Conservation (phyloP, 2,888 invertebrate species). For the Eupithecia subumbrata region DNA sequence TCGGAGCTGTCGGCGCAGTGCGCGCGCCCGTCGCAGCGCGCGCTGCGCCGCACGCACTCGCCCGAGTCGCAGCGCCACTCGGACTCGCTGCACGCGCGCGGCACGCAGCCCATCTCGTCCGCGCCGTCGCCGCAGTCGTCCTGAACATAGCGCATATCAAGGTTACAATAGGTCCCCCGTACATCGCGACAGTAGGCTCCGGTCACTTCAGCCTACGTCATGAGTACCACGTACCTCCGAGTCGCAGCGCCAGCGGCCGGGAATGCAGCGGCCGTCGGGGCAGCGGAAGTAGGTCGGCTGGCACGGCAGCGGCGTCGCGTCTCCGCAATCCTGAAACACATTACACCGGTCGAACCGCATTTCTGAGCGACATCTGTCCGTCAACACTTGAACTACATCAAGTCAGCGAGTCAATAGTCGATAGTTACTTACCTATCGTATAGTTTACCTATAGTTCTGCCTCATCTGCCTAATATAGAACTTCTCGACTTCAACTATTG, state of each 20-base stretch:
- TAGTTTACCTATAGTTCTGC: too few relatives aligned
- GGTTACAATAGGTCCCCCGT: neutral
- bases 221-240: too few relatives aligned
- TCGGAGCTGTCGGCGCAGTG: conserved; percentile 80
- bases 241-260: conserved; percentile 90
- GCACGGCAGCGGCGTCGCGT: conserved; percentile 85
- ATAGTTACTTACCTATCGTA: too few relatives aligned
- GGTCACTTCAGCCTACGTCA: too few relatives aligned
- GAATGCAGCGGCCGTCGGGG: conserved; percentile 87
- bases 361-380: neutral
- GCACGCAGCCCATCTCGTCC: conserved; percentile 89
- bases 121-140: conserved; percentile 92
- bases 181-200: too few relatives aligned
- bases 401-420: too few relatives aligned
- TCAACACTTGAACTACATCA: too few relatives aligned
- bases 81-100: conserved; percentile 89
- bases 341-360: conserved; percentile 41
- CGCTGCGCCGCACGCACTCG: conserved; percentile 85
- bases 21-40: conserved; percentile 64
- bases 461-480: too few relatives aligned
- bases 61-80: conserved; percentile 86
- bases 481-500: too few relatives aligned
- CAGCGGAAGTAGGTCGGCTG: conserved; percentile 92
- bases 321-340: conserved; percentile 48
- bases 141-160: conserved; percentile 10